These are phyloP conservation scores for Agonopterix heracliana DNA, from an alignment of 2,888 invertebrate species.

Conservation along the genomic window DNA sequence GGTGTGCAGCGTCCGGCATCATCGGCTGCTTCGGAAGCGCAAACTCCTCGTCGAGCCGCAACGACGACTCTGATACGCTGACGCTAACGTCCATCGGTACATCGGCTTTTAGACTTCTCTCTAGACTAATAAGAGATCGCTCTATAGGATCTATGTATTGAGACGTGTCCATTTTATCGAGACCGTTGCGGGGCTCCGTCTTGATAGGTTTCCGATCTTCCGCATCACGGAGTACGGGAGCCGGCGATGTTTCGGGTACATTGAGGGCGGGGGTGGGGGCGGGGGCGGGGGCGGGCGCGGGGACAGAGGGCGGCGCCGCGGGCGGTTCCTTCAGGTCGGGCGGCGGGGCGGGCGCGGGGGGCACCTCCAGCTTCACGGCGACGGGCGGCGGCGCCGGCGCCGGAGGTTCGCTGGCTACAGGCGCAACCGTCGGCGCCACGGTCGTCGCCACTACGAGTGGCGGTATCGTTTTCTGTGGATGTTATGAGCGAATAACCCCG, in stretches of 20 bases:
- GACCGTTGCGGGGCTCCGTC: constrained; percentile 57
- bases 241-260: constrained; percentile 25
- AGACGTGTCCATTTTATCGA: constrained; percentile 60
- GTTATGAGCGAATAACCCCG: neutral
- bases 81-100: constrained; percentile 73
- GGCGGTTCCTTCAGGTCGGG: constrained; percentile 15
- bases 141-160: constrained; percentile 81
- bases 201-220: constrained; percentile 45
- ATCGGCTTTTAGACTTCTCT: constrained; percentile 77
- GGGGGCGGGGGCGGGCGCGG: constrained; percentile 8
- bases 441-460: constrained; percentile 21
- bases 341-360: constrained; percentile 34
- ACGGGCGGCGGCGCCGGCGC: constrained; percentile 33
- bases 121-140: constrained; percentile 82
- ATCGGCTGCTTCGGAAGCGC: constrained; percentile 56
- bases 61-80: constrained; percentile 62
- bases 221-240: constrained; percentile 27
- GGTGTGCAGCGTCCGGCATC: constrained; percentile 55
- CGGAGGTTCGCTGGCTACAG: constrained; percentile 8
- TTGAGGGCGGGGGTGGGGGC: constrained; percentile 22
- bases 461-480: constrained; percentile 35
- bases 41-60: constrained; percentile 67
- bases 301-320: constrained; percentile 28
- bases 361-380: constrained; percentile 24
- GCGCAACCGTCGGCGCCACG: constrained; percentile 14